These are phyloP conservation scores for Pemphredon lugubris DNA, from an alignment of 2,888 invertebrate species.

Conservation along the genomic window DNA sequence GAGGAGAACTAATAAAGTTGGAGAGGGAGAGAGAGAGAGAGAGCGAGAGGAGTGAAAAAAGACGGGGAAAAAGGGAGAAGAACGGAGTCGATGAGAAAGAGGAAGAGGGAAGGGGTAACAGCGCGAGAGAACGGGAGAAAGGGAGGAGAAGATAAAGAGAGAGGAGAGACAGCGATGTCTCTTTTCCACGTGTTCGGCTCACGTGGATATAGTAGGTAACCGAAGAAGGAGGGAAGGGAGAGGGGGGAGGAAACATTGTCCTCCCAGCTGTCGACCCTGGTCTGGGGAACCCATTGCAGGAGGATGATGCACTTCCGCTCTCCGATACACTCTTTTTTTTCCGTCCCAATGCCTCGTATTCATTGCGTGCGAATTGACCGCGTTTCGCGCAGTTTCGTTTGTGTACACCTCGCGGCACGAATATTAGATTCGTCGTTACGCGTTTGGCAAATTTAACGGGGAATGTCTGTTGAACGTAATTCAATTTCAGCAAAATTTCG, in stretches of 20 bases:
- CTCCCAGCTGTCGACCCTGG: conserved; percentile 51
- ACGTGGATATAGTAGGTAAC: conserved; percentile 29
- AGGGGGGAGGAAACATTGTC: conserved; percentile 31
- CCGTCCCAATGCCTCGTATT: conserved; percentile 58
- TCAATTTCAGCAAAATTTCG: too few relatives aligned
- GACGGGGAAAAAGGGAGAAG: too few relatives aligned
- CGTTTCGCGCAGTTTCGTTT: neutral
- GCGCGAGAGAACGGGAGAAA: conserved; percentile 16
- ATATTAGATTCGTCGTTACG: too few relatives aligned
- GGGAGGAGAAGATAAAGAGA: conserved; percentile 7
- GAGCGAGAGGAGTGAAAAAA: conserved; percentile 42
- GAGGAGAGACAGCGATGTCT: conserved; percentile 28
- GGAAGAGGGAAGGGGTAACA: conserved; percentile 58
- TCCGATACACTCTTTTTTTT: conserved; percentile 63
- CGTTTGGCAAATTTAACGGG: too few relatives aligned
- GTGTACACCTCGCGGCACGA: too few relatives aligned
- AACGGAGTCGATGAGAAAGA: conserved; percentile 39
- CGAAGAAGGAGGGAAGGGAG: conserved; percentile 8
- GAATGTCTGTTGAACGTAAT: too few relatives aligned
- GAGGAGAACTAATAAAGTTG: conserved; percentile 35
- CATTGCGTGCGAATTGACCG: conserved; percentile 12
- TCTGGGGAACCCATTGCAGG: conserved; percentile 52
- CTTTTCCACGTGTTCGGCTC: conserved; percentile 49
- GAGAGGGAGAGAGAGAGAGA: conserved; percentile 26
- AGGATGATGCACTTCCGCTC: conserved; percentile 79